Conservation (phyloP, 2,888 invertebrate genomes). For the Eremobia ochroleuca region DNA sequence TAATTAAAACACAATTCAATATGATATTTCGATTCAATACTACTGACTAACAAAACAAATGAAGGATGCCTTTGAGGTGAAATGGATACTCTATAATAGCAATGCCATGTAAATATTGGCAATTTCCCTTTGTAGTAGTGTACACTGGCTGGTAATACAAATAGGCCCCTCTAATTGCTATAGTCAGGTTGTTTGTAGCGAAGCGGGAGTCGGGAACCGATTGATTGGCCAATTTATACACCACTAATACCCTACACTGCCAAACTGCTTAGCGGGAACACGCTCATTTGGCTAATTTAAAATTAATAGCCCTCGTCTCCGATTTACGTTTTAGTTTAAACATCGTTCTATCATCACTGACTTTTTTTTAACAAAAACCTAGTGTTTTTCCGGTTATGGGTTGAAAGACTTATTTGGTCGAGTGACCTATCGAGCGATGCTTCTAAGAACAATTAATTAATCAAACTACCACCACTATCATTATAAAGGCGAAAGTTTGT, state of each 20-base stretch:
- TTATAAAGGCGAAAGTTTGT: too few species aligned
- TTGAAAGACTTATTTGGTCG: conserved; percentile 13
- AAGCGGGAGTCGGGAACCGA: conserved; percentile 72
- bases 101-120: conserved; percentile 41
- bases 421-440: background rate
- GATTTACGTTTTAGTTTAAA: conserved; percentile 25
- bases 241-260: conserved; percentile 73
- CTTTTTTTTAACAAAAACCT: conserved; percentile 1
- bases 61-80: conserved; percentile 32
- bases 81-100: conserved; percentile 31
- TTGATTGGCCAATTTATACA: conserved; percentile 87
- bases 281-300: conserved; percentile 56
- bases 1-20: conserved; percentile 9
- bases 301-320: conserved; percentile 27
- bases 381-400: conserved; percentile 5
- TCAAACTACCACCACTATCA: too few species aligned
- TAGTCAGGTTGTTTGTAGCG: conserved; percentile 76
- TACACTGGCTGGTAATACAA: conserved; percentile 63
- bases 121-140: conserved; percentile 49
- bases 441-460: background rate
- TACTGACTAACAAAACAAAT: conserved; percentile 37
- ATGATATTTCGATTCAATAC: conserved; percentile 29
- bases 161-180: conserved; percentile 78
- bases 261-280: conserved; percentile 49
- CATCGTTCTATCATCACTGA: background rate